Base-by-base conservation (phyloP, 2,113 vertebrate genomes). In the Calidris pygmaea region DNA sequence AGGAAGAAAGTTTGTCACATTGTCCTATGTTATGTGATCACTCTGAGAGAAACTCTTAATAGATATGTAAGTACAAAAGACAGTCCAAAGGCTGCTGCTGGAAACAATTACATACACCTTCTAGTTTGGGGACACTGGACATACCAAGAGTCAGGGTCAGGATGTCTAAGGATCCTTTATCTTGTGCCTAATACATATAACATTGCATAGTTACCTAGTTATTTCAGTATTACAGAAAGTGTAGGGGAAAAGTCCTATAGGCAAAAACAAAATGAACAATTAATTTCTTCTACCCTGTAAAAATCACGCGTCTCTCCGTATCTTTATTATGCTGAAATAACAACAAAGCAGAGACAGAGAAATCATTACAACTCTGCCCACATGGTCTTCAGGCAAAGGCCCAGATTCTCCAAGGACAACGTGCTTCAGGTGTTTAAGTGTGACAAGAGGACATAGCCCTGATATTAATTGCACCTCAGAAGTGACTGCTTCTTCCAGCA, bases 361-460 rank as follows among this genome's bases (percentile, higher is more conserved):
- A 85, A 87, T 41, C 41, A 43, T 73, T 58, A n/a, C 34, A 50
- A 15, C 24, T 62, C 45, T 74, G 59, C 7, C 30, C 3, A 4
- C 4, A 3, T 43, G 26, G 26, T 74, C 12, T 11, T 89, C 58
- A 70, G 59, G 58, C 22, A 91, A 76, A 50, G 32, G 24, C 29
- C 30, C 9, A 37, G 62, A 65, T 83, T 74, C 32, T 67, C 62
- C 63, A 84, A 77, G 75, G 82, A 84, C 32, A 34, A 12, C 14
- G 19, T 80, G 30, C 60, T 97, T 93, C 90, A 90, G 59, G 63
- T 89, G 35, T 73, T 85, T 88, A 91, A 85, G 32, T 63, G 68
- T 52, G 85, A 91, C 91, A 95, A 63, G 47, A 85, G 32, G 32
- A 93, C 78, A 80, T 22, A 88, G 63, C 27, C n/a, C 41, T 66